Conservation (phyloP, 2,888 invertebrate genomes). For the Tachina grossa region DNA sequence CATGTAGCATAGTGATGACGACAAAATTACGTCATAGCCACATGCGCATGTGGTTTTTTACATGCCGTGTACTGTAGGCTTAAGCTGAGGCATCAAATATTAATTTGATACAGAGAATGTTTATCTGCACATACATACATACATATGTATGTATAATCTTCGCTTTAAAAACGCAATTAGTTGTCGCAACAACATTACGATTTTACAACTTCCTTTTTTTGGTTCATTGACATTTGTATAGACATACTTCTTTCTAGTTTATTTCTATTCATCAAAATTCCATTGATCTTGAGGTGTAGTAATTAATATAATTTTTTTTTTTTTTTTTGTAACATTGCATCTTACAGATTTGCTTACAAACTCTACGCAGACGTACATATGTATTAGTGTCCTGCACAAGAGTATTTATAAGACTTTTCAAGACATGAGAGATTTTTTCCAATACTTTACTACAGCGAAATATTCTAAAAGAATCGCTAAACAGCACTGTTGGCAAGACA, state of each 20-base stretch:
- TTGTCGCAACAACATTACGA: conserved; percentile 35
- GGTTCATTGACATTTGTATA: conserved; percentile 41
- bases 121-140: conserved; percentile 13
- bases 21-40: no score
- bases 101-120: conserved; percentile 17
- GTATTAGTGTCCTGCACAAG: no score
- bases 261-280: conserved; percentile 32
- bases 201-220: conserved; percentile 6
- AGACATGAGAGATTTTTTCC: no score
- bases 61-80: no score
- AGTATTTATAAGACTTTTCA: no score
- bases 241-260: neutral
- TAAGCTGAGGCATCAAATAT: conserved; percentile 20
- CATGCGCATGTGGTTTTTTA: no score
- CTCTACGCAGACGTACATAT: neutral
- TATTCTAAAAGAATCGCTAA: no score
- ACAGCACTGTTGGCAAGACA: no score
- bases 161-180: conserved; percentile 39
- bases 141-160: neutral
- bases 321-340: neutral
- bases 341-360: neutral
- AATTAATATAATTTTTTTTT: neutral
- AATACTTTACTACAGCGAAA: no score
- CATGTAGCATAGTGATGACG: no score
- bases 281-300: conserved; percentile 26